A percentile compares a stretch with the other conserved stretches of the same genome.
Conservation (phyloP, 1,140 invertebrate species). For the Ditylenchus dipsaci region DNA sequence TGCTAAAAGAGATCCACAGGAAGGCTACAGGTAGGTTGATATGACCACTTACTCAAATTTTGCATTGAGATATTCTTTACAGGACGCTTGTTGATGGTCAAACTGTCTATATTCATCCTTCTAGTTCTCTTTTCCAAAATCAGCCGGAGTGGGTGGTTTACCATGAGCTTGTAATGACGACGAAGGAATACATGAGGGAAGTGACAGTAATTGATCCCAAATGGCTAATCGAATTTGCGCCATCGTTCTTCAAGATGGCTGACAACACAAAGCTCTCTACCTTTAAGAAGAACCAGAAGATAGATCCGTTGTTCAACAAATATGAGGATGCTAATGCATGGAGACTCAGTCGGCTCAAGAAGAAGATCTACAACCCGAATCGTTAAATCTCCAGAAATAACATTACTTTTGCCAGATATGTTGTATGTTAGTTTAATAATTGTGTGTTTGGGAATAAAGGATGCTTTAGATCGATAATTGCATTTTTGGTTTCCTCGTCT, state of each 20-base stretch:
- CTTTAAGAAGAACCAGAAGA: conserved; percentile 96
- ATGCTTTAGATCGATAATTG: too few species aligned
- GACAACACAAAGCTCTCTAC: conserved; percentile 97
- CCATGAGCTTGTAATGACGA: conserved; percentile 95
- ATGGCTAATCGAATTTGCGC: conserved; percentile 98
- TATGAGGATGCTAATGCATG: conserved; percentile 98
- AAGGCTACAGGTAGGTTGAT: conserved; percentile 71
- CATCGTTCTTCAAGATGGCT: conserved; percentile 97
- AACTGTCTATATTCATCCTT: conserved; percentile 98
- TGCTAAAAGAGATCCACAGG: conserved; percentile 97
- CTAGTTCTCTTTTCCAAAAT: conserved; percentile 89
- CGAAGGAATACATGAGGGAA: conserved; percentile 98
- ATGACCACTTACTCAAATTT: too few species aligned
- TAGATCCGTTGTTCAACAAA: conserved; percentile 97
- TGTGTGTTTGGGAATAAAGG: too few species aligned
- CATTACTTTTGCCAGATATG: background rate
- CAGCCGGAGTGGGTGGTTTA: conserved; percentile 99
- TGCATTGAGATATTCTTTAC: too few species aligned
- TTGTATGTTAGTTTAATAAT: background rate
- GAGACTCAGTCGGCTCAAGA: conserved; percentile 89
- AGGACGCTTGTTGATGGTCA: conserved; percentile 93
- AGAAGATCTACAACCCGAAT: conserved; percentile 60
- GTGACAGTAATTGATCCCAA: conserved; percentile 92
- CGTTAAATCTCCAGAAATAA: conserved; percentile 39
- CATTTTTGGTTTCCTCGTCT: too few species aligned